phyloP scores from a whole-genome alignment of 2,113 vertebrate species.

The Pseudolaguvia tuberculata region DNA sequence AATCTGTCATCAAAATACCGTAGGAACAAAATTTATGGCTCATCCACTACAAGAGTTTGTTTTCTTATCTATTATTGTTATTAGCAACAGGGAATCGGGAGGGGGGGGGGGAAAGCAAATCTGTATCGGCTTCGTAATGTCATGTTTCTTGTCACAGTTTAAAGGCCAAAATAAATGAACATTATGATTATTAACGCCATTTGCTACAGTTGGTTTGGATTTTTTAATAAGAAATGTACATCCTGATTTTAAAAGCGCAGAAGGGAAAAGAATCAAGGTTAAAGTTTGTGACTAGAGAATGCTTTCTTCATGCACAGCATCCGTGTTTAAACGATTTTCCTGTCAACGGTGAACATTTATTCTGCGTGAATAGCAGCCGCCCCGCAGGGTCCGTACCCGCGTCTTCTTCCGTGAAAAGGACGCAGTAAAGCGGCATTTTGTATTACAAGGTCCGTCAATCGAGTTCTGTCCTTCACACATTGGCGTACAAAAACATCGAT shows the following conservation, averaged over 20 bases:
- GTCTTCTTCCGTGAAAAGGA: not conserved
- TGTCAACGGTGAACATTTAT: too few species aligned
- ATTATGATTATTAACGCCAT: constrained; percentile 27
- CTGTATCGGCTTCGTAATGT: constrained; percentile 8
- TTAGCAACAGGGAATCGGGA: not conserved
- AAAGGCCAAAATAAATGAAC: constrained; percentile 54
- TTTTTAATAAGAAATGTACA: constrained; percentile 55
- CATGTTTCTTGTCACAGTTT: constrained; percentile 55
- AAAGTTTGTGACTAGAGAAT: constrained; percentile 18
- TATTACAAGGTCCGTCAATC: constrained; percentile 37
- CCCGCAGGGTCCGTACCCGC: not conserved
- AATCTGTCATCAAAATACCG: constrained; percentile 55
- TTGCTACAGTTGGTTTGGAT: constrained; percentile 39
- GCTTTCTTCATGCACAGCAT: constrained; percentile 52
- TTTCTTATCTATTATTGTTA: constrained; percentile 3
- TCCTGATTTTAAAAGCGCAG: constrained; percentile 31
- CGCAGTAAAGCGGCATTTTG: constrained; percentile 15
- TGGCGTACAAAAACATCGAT: constrained; percentile 30
- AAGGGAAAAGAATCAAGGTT: constrained; percentile 8
- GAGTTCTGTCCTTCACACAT: constrained; percentile 35
- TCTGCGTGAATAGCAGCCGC: not conserved
- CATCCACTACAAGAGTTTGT: constrained; percentile 46
- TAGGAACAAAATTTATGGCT: constrained; percentile 62
- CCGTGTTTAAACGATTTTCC: constrained; percentile 12
- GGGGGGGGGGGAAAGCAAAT: too few species aligned